Percentiles rank a stretch among this genome's conserved stretches.
Evolutionary conservation across 2,888 invertebrate genomes (phyloP).

Genomic region (Boloria selene): DNA sequence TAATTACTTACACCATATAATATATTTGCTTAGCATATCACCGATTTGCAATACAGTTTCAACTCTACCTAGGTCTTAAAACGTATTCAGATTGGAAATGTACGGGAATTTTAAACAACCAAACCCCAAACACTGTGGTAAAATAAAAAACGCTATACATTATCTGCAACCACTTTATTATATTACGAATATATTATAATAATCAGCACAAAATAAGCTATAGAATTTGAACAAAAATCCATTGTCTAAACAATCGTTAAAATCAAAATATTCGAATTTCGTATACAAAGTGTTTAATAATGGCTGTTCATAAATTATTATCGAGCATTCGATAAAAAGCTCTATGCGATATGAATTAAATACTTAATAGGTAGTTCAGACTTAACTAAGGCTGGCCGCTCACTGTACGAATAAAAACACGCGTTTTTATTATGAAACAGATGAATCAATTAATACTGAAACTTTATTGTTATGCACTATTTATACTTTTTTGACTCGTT

Average conservation of each 20-base stretch:
- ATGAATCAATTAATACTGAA: background rate
- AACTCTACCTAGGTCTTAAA: too few relatives aligned
- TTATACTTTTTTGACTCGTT: too few relatives aligned
- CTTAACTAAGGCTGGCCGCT: conserved; percentile 9
- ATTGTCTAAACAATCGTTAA: conserved; percentile 8
- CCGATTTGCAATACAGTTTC: too few relatives aligned
- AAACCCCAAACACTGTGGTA: too few relatives aligned
- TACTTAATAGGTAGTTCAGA: conserved; percentile 29
- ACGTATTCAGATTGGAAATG: too few relatives aligned
- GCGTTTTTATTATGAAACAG: background rate
- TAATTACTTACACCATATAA: too few relatives aligned
- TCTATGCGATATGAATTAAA: conserved; percentile 30
- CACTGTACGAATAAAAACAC: conserved; percentile 6
- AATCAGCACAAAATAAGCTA: conserved; percentile 16
- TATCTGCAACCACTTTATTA: too few relatives aligned
- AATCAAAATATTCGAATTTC: conserved; percentile 21
- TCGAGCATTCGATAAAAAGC: conserved; percentile 24
- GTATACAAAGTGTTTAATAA: conserved; percentile 14
- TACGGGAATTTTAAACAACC: too few relatives aligned
- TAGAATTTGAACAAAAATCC: conserved; percentile 11
- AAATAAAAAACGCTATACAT: too few relatives aligned
- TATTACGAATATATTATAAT: background rate
- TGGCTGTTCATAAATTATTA: conserved; percentile 30
- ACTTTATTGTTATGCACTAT: too few relatives aligned
- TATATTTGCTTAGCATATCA: too few relatives aligned